Evolutionary conservation across 1,140 invertebrate genomes (phyloP).

Genomic region (Ctenoplectra terminalis): DNA sequence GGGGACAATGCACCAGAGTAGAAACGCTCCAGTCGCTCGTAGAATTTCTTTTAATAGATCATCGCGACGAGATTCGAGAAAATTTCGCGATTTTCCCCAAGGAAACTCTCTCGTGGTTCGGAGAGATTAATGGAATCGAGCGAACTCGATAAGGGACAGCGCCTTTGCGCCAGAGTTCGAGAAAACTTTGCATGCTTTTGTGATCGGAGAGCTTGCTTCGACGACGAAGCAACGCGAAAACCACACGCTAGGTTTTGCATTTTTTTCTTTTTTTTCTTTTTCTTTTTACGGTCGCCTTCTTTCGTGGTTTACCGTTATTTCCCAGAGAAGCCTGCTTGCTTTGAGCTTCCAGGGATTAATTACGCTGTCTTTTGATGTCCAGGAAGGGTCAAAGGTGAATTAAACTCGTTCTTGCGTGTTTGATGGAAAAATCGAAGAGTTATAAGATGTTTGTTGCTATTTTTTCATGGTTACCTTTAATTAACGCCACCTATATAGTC

Average conservation of each 20-base stretch:
- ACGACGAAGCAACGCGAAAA: not conserved
- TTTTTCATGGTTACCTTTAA: too few relatives aligned
- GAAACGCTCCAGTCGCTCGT: slow-evolving; percentile 17
- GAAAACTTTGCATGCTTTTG: slow-evolving; percentile 3
- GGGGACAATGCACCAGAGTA: slow-evolving; percentile 62
- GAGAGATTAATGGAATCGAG: not conserved
- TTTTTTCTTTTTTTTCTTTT: too few relatives aligned
- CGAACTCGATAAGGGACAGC: not conserved
- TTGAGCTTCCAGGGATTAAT: not conserved
- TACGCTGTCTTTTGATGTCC: not conserved
- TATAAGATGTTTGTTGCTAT: too few relatives aligned
- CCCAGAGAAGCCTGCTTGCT: not conserved
- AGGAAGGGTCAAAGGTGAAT: not conserved
- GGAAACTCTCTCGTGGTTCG: not conserved
- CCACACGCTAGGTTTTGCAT: not conserved
- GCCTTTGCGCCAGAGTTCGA: not conserved
- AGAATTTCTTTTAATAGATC: slow-evolving; percentile 52
- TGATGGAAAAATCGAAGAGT: not conserved
- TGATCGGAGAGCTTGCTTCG: not conserved
- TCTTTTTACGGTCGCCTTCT: too few relatives aligned
- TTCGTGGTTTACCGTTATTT: not conserved
- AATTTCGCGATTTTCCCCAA: not conserved
- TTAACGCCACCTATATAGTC: too few relatives aligned
- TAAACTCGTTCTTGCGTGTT: not conserved
- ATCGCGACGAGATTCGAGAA: not conserved